Percentiles rank a stretch among this genome's conserved stretches.
phyloP scores from a whole-genome alignment of 2,113 vertebrate genomes.

The Tachycineta bicolor region DNA sequence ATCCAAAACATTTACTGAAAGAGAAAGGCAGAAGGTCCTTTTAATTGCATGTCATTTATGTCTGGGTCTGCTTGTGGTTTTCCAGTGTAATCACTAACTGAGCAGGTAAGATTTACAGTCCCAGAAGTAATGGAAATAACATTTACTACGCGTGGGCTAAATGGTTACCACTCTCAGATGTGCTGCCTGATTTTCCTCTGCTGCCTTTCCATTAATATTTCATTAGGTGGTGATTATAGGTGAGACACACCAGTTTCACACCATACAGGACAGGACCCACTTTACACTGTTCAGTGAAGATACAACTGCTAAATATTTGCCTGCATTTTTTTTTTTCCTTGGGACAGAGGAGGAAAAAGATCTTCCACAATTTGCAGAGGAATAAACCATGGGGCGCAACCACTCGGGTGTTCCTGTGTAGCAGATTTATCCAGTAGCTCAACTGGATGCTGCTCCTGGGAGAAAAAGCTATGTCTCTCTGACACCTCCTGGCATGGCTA shows the following conservation, averaged over 20 bases:
- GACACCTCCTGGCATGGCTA: fast-evolving
- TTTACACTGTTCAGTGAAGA: neutral
- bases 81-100: neutral
- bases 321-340: neutral
- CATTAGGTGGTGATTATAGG: neutral
- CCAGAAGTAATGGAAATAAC: neutral
- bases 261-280: fast-evolving
- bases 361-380: neutral
- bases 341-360: neutral
- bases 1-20: neutral
- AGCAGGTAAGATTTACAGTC: neutral
- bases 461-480: neutral
- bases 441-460: fast-evolving
- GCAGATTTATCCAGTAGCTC: neutral
- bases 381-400: fast-evolving
- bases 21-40: neutral
- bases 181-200: neutral
- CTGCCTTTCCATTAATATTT: neutral
- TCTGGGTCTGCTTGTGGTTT: conserved; percentile 2
- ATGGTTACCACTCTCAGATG: neutral
- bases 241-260: neutral
- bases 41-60: neutral
- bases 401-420: neutral
- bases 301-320: neutral
- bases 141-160: neutral